Percentiles rank a stretch among this genome's conserved stretches.
Evolutionary conservation across 2,797 vertebrate genomes (phyloP).

Genomic region (Fistularia tabacaria): DNA sequence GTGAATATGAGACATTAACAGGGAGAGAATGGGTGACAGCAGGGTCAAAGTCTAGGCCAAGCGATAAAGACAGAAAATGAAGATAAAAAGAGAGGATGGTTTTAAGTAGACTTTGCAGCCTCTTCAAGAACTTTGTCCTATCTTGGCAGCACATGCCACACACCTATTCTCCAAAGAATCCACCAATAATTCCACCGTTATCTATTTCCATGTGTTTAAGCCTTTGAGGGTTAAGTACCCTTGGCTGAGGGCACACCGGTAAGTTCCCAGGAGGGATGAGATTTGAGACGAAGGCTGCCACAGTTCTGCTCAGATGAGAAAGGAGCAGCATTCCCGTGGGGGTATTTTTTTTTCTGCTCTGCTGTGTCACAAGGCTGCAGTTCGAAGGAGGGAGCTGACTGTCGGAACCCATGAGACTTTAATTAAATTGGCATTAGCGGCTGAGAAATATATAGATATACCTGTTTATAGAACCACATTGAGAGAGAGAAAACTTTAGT

Average conservation of each 20-base stretch:
- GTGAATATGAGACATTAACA: constrained; percentile 4
- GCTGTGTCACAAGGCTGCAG: constrained; percentile 14
- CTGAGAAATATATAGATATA: too few relatives aligned
- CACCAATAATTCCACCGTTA: constrained; percentile 36
- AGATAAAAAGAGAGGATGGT: constrained; percentile 8
- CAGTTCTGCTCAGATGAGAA: constrained; percentile 41
- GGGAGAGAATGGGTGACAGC: constrained; percentile 11
- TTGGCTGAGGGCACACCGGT: constrained; percentile 38
- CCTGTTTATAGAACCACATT: too few relatives aligned
- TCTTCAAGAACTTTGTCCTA: constrained; percentile 41
- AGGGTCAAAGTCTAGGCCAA: constrained; percentile 15
- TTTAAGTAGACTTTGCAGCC: constrained; percentile 19
- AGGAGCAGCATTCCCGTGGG: constrained; percentile 29
- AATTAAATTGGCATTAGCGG: constrained; percentile 37
- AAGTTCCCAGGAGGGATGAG: constrained; percentile 41
- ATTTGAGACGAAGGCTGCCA: constrained; percentile 28
- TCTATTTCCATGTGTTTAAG: constrained; percentile 53
- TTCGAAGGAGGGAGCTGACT: constrained; percentile 16
- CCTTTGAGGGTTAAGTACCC: constrained; percentile 61
- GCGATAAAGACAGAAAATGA: constrained; percentile 10
- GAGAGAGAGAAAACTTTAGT: too few relatives aligned
- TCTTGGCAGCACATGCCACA: constrained; percentile 39
- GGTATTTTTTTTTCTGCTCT: constrained; percentile 22
- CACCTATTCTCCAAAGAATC: constrained; percentile 39
- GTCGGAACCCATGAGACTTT: constrained; percentile 24